Evolutionary conservation across 2,797 vertebrate genomes (phyloP).

Genomic region (Hipposideros larvatus): DNA sequence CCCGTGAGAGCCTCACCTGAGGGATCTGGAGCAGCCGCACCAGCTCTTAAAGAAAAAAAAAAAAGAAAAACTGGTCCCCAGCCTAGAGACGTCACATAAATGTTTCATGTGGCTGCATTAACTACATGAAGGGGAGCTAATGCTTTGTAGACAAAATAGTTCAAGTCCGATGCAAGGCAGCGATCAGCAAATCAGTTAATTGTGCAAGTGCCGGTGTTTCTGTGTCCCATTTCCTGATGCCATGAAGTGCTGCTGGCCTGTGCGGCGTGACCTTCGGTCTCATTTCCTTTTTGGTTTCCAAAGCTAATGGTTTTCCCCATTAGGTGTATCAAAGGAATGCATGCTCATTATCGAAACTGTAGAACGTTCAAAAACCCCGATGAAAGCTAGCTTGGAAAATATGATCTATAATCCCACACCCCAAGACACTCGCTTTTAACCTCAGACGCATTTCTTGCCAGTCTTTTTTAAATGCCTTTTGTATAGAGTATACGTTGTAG

Average conservation of each 20-base stretch:
- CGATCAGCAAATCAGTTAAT: background rate
- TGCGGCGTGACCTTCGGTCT: rapidly evolving
- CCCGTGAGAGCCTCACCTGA: background rate
- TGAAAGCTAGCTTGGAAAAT: background rate
- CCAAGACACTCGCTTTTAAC: background rate
- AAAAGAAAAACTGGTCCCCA: rapidly evolving
- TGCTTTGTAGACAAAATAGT: background rate
- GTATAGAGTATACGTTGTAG: background rate
- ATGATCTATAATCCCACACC: background rate
- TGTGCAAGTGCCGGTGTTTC: rapidly evolving
- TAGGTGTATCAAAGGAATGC: background rate
- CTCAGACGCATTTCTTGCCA: background rate
- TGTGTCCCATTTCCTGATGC: background rate
- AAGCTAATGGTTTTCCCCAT: background rate
- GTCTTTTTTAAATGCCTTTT: background rate
- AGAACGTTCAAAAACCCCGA: background rate
- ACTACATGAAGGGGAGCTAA: background rate
- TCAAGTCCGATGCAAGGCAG: background rate
- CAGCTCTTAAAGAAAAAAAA: background rate
- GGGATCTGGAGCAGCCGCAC: too few species aligned
- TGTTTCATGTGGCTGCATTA: background rate
- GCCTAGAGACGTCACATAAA: background rate
- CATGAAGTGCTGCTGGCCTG: background rate
- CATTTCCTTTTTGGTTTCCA: background rate
- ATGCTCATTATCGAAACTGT: background rate